Percentiles rank a stretch among this genome's conserved stretches.
phyloP scores from a whole-genome alignment of 2,113 vertebrate genomes.

The Eidolon helvum region DNA sequence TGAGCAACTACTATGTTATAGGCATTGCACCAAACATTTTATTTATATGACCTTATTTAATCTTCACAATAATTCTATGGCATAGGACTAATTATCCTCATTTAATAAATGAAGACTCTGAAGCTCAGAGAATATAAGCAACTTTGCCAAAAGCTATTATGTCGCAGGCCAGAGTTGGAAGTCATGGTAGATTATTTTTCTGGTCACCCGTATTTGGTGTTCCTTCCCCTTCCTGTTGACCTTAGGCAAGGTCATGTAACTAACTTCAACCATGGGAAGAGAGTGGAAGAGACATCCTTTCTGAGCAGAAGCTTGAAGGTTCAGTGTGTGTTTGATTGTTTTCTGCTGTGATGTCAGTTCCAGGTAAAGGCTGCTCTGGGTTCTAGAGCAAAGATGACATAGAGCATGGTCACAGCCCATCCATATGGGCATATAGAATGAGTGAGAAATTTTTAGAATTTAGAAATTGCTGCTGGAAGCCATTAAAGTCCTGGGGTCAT shows the following conservation, averaged over 20 bases:
- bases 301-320: background rate
- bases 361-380: background rate
- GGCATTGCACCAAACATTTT: background rate
- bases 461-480: background rate
- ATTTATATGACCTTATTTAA: background rate
- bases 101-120: background rate
- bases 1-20: background rate
- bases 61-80: background rate
- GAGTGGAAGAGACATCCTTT: background rate
- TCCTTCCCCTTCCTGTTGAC: background rate
- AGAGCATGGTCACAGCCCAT: background rate
- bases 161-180: background rate
- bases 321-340: background rate
- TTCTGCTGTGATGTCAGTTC: background rate
- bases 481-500: background rate
- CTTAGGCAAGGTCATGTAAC: background rate
- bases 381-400: background rate
- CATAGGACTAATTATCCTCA: background rate
- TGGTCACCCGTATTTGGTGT: background rate
- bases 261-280: background rate
- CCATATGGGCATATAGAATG: background rate
- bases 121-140: background rate
- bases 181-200: background rate
- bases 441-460: background rate
- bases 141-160: background rate